A percentile compares a stretch with the other conserved stretches of the same genome.
phyloP scores from a whole-genome alignment of 2,797 vertebrate species.

The Cygnus olor region DNA sequence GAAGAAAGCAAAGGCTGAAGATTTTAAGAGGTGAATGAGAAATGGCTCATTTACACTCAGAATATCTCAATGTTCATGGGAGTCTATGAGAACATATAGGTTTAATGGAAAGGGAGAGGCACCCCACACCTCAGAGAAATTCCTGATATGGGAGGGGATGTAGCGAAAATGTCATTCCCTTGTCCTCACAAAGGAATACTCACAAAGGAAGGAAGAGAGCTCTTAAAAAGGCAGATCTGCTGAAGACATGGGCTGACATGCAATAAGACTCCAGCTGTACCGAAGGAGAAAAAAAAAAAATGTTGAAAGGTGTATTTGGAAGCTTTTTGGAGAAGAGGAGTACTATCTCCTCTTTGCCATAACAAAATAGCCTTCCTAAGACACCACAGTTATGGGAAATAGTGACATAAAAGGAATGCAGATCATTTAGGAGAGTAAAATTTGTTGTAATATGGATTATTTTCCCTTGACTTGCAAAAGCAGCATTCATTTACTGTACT shows the following conservation, averaged over 20 bases:
- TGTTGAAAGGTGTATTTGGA: background rate
- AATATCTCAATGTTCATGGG: background rate
- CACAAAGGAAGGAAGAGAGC: background rate
- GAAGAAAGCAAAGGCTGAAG: background rate
- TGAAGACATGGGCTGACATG: background rate
- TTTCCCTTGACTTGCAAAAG: conserved; percentile 1
- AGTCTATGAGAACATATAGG: background rate
- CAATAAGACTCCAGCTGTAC: background rate
- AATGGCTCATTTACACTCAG: background rate
- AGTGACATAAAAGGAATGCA: background rate
- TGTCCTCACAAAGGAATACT: background rate
- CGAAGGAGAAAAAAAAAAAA: background rate
- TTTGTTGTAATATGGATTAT: background rate
- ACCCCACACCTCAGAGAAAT: background rate
- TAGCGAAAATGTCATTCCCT: background rate
- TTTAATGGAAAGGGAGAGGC: background rate
- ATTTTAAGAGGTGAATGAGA: background rate
- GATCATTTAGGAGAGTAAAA: background rate
- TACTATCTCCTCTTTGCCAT: background rate
- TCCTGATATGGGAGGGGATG: background rate
- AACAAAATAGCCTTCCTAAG: background rate
- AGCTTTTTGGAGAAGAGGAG: background rate
- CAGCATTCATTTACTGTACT: background rate
- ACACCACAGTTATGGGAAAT: background rate
- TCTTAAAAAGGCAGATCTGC: background rate